Evolutionary conservation across 2,797 vertebrate species (phyloP), one percentile per base, ranked within the genome.

Genomic region (Fistularia tabacaria): DNA sequence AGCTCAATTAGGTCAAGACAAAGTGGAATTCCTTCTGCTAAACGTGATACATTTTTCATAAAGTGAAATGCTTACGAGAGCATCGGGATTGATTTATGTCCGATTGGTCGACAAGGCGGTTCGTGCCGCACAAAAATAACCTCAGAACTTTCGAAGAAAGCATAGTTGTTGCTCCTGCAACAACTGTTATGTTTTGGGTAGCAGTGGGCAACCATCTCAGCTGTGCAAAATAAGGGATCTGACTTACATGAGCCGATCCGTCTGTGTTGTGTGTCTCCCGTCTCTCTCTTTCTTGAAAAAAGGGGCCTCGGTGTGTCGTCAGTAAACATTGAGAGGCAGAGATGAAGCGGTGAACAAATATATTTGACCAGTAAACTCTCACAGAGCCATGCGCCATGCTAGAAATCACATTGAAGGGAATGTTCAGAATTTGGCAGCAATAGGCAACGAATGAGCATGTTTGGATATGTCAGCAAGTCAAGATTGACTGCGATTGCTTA

Each of bases 211-310:
- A 40, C n/a, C 14, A 6, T 66, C 25, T 25, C 25, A 25, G 5
- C 25, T 5, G 25, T 25, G 25, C 64, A 56, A 77, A 81, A 85
- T 80, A 66, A 59, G 71, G 74, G 64, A 60, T 66, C 42, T 40
- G 59, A 54, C 48, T 54, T 3, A 7, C 51, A 6, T 45, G 25
- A 37, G 57, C 46, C 0, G 10, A 15, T 45, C 36, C 14, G 0
- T 14, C 14, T 11, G 13, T 15, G 39, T 1, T 11, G 42, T 11
- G 42, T 38, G 25, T 25, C 25, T 25, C 25, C 2, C 5, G 25
- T 25, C 25, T 25, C 25, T 25, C 25, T 25, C 25, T 5, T 25
- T 25, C 25, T 25, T 25, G 15, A 6, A 14, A 57, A 13, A 60
- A n/a, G 8, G 7, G 25, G 59, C 54, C 54, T 37, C 15, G 59